phyloP scores from a whole-genome alignment of 2,888 invertebrate species.

The Sesia bembeciformis region DNA sequence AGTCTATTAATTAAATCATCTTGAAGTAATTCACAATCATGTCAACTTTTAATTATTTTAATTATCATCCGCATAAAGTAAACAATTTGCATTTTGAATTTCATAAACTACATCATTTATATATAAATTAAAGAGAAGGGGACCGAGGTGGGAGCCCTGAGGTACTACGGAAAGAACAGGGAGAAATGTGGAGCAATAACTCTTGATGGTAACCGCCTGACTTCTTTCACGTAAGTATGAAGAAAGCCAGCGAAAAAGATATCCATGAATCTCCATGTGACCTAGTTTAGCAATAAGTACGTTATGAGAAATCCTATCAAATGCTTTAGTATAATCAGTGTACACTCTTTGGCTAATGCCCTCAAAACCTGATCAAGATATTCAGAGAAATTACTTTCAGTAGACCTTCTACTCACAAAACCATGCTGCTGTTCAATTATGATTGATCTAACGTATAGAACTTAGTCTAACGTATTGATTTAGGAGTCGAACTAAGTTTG shows the following conservation, averaged over 20 bases:
- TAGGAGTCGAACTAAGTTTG: no score
- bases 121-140: slow-evolving; percentile 1
- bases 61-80: neutral
- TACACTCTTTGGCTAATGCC: neutral
- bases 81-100: neutral
- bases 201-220: slow-evolving; percentile 3
- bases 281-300: slow-evolving; percentile 5
- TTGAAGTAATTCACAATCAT: neutral
- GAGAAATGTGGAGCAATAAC: slow-evolving; percentile 1
- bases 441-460: no score
- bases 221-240: slow-evolving; percentile 3
- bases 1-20: neutral
- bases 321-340: slow-evolving; percentile 1
- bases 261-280: slow-evolving; percentile 6
- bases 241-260: slow-evolving; percentile 7
- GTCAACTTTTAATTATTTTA: neutral
- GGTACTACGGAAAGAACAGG: slow-evolving; percentile 7
- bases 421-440: no score
- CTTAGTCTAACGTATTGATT: no score
- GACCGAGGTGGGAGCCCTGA: slow-evolving; percentile 8
- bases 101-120: neutral
- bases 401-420: no score
- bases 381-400: no score
- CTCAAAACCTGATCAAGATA: no score
- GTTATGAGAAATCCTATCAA: slow-evolving; percentile 2